Evolutionary conservation across 2,113 vertebrate genomes (phyloP).

Genomic region (Nettapus auritus): DNA sequence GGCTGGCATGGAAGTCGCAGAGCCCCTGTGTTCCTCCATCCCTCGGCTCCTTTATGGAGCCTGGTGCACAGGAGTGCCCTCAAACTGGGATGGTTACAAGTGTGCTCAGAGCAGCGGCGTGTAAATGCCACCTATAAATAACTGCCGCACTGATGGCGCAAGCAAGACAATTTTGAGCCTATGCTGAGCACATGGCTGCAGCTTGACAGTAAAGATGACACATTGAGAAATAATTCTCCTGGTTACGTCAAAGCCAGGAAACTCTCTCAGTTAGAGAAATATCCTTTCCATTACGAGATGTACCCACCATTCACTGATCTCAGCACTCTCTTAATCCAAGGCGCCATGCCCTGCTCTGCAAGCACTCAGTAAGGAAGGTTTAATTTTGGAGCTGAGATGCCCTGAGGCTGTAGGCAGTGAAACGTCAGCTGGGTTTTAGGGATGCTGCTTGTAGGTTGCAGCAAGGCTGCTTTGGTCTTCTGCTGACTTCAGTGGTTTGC

Average conservation of each 20-base stretch:
- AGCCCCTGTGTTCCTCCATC: background rate
- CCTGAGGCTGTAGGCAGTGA: background rate
- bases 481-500: background rate
- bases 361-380: background rate
- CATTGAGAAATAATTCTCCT: background rate
- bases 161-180: background rate
- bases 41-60: fast-evolving
- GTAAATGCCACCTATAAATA: background rate
- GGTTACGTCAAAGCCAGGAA: slow-evolving; percentile 30
- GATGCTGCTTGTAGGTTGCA: background rate
- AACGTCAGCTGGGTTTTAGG: background rate
- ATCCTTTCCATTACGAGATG: background rate
- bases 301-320: background rate
- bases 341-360: fast-evolving
- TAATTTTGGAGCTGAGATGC: background rate
- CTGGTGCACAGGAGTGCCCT: background rate
- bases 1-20: background rate
- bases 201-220: slow-evolving; percentile 45
- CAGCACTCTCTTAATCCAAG: background rate
- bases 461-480: background rate
- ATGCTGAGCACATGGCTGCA: background rate
- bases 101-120: background rate
- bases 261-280: background rate
- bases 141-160: background rate
- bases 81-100: background rate